Percentiles rank a stretch among this genome's conserved stretches.
Evolutionary conservation across 2,113 vertebrate species (phyloP).

Genomic region (Psittacara wagleri): DNA sequence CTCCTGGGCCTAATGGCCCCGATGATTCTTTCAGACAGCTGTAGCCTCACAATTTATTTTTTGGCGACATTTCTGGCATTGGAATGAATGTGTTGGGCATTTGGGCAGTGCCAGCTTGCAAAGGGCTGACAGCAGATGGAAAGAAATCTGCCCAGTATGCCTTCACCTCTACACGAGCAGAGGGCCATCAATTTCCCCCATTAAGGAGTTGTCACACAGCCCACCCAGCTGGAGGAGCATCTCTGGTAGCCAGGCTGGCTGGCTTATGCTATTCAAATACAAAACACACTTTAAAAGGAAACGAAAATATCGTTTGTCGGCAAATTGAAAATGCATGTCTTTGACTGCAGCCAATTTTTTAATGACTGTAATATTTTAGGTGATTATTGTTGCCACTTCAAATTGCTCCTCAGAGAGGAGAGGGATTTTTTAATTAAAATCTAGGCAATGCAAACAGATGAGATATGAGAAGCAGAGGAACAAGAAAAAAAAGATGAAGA

Average conservation of each 20-base stretch:
- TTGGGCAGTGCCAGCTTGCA: constrained; percentile 79
- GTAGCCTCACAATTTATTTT: constrained; percentile 74
- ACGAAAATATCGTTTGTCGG: constrained; percentile 76
- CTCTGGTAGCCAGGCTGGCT: constrained; percentile 77
- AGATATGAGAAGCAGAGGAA: constrained; percentile 70
- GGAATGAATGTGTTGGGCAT: constrained; percentile 71
- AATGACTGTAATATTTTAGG: constrained; percentile 86
- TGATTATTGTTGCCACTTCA: constrained; percentile 83
- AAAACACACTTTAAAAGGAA: constrained; percentile 76
- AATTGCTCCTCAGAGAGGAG: constrained; percentile 79
- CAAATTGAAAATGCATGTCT: constrained; percentile 78
- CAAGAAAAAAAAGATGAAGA: constrained; percentile 73
- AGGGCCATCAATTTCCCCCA: constrained; percentile 81
- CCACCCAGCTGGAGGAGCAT: constrained; percentile 80
- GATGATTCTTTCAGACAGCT: constrained; percentile 73
- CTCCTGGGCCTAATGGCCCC: constrained; percentile 67
- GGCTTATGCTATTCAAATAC: constrained; percentile 72
- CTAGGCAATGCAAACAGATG: constrained; percentile 77
- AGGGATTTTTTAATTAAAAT: constrained; percentile 81
- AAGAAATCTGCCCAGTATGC: constrained; percentile 78
- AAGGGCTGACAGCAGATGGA: constrained; percentile 81
- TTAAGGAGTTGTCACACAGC: constrained; percentile 83
- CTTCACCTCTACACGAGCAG: constrained; percentile 73
- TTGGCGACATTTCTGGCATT: constrained; percentile 70
- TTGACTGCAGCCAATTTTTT: constrained; percentile 77